A percentile compares a stretch with the other conserved stretches of the same genome.
These are phyloP conservation scores for Camarhynchus parvulus DNA, from an alignment of 2,113 vertebrate genomes.

Conservation along the genomic window DNA sequence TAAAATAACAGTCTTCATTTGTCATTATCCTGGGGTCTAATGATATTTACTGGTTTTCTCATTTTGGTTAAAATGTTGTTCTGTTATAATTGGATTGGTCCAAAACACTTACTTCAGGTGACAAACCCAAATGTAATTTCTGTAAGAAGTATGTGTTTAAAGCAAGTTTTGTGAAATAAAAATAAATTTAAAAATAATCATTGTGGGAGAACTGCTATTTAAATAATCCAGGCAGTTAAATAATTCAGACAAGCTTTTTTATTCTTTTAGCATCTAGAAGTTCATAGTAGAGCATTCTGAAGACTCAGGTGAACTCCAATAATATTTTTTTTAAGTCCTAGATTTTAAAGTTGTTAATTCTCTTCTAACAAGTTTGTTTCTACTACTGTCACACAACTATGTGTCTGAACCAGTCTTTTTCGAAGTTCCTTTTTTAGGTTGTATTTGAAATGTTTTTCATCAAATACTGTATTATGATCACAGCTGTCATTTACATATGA, in stretches of 20 bases:
- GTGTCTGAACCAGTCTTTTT: not conserved
- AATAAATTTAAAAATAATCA: not conserved
- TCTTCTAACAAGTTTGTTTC: not conserved
- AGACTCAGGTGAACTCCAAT: not conserved
- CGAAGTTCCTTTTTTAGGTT: not conserved
- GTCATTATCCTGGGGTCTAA: not conserved
- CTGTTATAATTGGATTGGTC: not conserved
- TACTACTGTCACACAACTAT: not conserved
- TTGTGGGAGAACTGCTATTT: not conserved
- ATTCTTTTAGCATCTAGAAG: not conserved
- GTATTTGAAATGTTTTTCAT: conserved; percentile 1
- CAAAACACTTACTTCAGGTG: not conserved
- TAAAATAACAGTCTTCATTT: not conserved
- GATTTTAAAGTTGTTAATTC: not conserved
- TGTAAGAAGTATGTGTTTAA: not conserved
- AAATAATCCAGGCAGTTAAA: not conserved
- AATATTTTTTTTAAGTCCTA: not conserved
- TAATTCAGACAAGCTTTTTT: not conserved
- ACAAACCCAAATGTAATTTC: not conserved
- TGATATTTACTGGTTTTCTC: not conserved
- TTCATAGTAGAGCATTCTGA: not conserved
- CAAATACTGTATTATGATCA: not conserved
- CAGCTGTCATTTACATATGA: conserved; percentile 12
- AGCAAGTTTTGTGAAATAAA: not conserved
- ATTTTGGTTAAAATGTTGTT: not conserved